Conservation (phyloP, 2,113 vertebrate species). For the Dromas ardeola region DNA sequence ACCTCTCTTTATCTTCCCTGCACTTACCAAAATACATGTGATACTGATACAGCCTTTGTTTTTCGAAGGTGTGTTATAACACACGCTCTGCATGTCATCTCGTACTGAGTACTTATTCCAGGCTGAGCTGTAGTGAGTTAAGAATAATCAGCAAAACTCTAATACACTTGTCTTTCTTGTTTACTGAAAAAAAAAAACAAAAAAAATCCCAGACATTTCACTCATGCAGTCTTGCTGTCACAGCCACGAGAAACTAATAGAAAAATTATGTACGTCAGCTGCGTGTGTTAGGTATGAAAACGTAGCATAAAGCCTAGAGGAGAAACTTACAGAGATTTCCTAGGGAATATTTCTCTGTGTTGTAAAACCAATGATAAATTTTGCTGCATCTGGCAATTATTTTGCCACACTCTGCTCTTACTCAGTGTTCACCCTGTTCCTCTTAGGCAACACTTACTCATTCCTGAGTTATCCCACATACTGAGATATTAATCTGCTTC, state of each 20-base stretch:
- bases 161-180: background rate
- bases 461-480: background rate
- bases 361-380: background rate
- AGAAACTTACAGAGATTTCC: background rate
- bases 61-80: background rate
- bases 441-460: background rate
- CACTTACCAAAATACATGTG: background rate
- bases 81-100: background rate
- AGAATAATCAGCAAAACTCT: background rate
- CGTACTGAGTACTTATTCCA: background rate
- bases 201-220: background rate
- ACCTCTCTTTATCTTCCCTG: background rate
- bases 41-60: background rate
- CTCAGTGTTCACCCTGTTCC: background rate
- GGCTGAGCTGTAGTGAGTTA: background rate
- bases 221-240: background rate
- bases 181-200: background rate
- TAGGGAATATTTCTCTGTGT: background rate
- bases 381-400: background rate
- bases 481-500: background rate
- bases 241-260: background rate
- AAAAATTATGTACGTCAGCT: background rate
- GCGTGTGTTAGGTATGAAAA: background rate
- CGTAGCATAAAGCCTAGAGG: background rate
- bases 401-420: background rate